Base-by-base conservation (phyloP, 2,113 vertebrate genomes). In the Malurus alboscapulatus region DNA sequence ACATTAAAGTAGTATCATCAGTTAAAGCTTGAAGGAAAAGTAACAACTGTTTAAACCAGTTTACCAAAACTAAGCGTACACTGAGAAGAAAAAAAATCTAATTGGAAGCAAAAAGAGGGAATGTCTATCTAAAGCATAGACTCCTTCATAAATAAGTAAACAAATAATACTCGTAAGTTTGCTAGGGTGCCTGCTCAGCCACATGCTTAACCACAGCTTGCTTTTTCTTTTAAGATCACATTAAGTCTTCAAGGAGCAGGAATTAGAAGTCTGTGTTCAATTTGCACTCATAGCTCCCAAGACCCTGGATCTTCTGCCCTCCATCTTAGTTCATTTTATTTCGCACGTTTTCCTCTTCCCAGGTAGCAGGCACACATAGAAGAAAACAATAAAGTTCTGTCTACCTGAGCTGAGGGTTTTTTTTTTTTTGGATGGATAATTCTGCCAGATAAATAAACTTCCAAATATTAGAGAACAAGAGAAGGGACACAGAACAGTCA, bases 401-500 rank as follows among this genome's bases (percentile, higher is more conserved):
- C 91, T 96, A 95, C 93, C 94, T 94, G 93, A 94, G 96, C 59
- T 74, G 34, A 69, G 7, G 3, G 18, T 6, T 21, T 22, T 1
- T 61, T 51, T 54, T 63, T 69, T 92, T 92, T 81, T 77, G 24
- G 51, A 89, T 91, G 93, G 84, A 63, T 69, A 91, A 88, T 80
- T 94, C 87, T 71, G 82, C 63, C 90, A 94, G 87, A 94, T 88
- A 96, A 93, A 87, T 87, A 95, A 95, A 84, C 59, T 95, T 91
- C 47, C 93, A 80, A 95, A 84, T 94, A 95, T 75, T 17, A 87
- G 77, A 84, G 65, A 94, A 96, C 94, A 96, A 94, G 95, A 91
- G 93, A 97, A 97, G 94, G 93, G 74, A 98, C 95, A 97, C 84
- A 87, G 81, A 79, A 98, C 75, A 98, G 93, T 95, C 90, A 97